Evolutionary conservation across 1,140 invertebrate species (phyloP).

Genomic region (Ceratosolen solmsi): DNA sequence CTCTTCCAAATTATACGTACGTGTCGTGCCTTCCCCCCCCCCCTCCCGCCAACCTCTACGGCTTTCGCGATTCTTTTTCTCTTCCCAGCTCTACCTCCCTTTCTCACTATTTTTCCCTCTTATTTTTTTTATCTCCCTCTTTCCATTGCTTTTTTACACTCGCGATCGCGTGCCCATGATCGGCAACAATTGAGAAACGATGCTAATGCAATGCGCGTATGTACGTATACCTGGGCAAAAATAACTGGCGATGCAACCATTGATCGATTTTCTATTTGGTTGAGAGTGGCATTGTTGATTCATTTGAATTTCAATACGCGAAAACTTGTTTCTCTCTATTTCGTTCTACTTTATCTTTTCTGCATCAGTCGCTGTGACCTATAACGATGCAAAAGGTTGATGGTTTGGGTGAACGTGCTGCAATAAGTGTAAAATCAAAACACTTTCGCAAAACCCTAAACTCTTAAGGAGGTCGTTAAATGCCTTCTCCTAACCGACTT

Average conservation of each 20-base stretch:
- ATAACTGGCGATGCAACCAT: background rate
- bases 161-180: slow-evolving; percentile 52
- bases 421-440: slow-evolving; percentile 38
- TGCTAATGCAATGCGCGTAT: slow-evolving; percentile 40
- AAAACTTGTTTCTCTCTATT: background rate
- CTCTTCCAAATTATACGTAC: slow-evolving; percentile 42
- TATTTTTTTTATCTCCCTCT: slow-evolving; percentile 49
- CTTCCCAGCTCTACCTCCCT: background rate
- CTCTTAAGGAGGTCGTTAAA: slow-evolving; percentile 29
- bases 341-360: background rate
- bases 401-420: background rate
- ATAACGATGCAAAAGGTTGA: background rate
- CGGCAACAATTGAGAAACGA: slow-evolving; percentile 59
- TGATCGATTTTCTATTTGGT: slow-evolving; percentile 38
- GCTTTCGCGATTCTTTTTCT: background rate
- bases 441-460: background rate
- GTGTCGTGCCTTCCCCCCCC: slow-evolving; percentile 52
- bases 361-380: background rate
- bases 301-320: slow-evolving; percentile 51
- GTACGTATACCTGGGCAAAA: slow-evolving; percentile 22
- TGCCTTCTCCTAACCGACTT: slow-evolving; percentile 48
- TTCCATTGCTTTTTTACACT: slow-evolving; percentile 37
- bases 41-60: too few species aligned
- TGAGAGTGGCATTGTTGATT: background rate
- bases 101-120: slow-evolving; percentile 30